These are phyloP conservation scores for Acrossocheilus wenchowensis DNA, from an alignment of 2,797 vertebrate genomes.

Conservation along the genomic window DNA sequence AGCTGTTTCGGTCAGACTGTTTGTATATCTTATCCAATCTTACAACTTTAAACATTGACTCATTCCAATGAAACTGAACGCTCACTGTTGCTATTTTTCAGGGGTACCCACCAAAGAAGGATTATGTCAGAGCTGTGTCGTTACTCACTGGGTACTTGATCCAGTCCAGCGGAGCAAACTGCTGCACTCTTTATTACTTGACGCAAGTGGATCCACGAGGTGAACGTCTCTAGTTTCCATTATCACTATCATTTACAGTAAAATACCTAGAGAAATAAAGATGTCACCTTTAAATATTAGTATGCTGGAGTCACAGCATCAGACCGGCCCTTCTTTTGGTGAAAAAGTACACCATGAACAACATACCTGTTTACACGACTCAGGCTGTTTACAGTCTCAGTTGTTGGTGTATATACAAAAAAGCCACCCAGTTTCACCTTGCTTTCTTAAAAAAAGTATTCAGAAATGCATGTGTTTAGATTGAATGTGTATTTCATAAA, in stretches of 20 bases:
- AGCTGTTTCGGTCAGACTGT: background rate
- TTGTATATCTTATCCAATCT: background rate
- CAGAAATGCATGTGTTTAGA: conserved; percentile 32
- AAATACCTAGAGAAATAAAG: background rate
- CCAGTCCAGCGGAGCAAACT: conserved; percentile 78
- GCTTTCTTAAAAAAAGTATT: background rate
- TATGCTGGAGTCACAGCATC: background rate
- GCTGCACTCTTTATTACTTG: conserved; percentile 87
- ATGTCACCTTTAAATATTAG: background rate
- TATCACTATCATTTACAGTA: background rate
- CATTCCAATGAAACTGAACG: conserved; percentile 14
- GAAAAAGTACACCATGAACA: conserved; percentile 34
- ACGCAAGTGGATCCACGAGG: conserved; percentile 89
- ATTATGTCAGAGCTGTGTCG: conserved; percentile 87
- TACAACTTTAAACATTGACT: background rate
- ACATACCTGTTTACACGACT: conserved; percentile 27
- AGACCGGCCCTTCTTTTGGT: conserved; percentile 1
- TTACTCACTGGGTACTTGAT: conserved; percentile 90
- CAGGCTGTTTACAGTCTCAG: conserved; percentile 27
- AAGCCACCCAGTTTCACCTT: background rate
- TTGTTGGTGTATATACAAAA: conserved; percentile 23
- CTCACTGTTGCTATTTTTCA: conserved; percentile 59
- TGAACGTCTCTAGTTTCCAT: conserved; percentile 61
- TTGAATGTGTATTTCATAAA: background rate
- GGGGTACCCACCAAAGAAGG: conserved; percentile 89